Evolutionary conservation across 2,797 vertebrate species (phyloP).

Genomic region (Silurus aristotelis): DNA sequence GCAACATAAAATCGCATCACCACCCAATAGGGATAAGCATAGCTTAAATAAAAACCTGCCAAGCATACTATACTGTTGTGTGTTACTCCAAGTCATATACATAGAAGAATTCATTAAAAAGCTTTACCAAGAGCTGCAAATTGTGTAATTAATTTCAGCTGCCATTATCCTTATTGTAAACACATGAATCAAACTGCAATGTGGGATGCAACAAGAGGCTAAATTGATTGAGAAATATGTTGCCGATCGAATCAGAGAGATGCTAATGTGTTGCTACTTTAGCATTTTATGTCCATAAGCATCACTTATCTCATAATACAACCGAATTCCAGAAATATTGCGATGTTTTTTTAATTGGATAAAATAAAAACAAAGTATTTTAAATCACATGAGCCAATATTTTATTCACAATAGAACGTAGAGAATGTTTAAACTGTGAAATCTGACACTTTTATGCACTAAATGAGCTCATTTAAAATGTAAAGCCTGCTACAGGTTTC

Average conservation of each 20-base stretch:
- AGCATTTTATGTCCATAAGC: constrained; percentile 34
- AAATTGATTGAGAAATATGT: constrained; percentile 35
- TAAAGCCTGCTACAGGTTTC: too few species aligned
- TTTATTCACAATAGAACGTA: too few species aligned
- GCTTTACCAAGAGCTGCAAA: constrained; percentile 22
- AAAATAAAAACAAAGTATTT: too few species aligned
- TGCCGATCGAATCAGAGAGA: constrained; percentile 37
- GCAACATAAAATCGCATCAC: neutral
- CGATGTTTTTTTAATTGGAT: too few species aligned
- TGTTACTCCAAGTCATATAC: constrained; percentile 11
- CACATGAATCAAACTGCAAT: constrained; percentile 20
- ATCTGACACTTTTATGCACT: too few species aligned
- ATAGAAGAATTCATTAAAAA: constrained; percentile 36
- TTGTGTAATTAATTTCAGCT: constrained; percentile 30
- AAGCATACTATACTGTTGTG: neutral
- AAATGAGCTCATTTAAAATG: too few species aligned
- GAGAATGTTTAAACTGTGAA: too few species aligned
- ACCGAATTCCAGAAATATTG: too few species aligned
- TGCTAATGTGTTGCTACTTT: constrained; percentile 51
- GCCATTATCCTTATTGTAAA: constrained; percentile 20
- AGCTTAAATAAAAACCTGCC: constrained; percentile 18
- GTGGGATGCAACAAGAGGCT: constrained; percentile 27
- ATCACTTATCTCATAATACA: constrained; percentile 20
- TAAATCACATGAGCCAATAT: too few species aligned
- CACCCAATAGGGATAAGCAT: constrained; percentile 11